Evolutionary conservation across 2,113 vertebrate genomes (phyloP).

Genomic region (Chrysemys picta): DNA sequence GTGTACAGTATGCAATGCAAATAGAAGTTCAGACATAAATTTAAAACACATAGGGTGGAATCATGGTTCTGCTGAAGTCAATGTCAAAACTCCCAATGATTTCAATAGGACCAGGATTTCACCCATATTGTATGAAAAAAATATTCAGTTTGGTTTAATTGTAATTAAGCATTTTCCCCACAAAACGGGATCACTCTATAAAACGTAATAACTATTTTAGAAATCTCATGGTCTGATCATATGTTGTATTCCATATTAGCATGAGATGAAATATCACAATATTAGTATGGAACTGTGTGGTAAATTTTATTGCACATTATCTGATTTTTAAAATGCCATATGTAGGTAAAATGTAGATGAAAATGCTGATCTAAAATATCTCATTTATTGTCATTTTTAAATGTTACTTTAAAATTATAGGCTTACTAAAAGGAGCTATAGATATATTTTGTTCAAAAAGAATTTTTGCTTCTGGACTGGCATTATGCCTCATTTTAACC

Average conservation of each 20-base stretch:
- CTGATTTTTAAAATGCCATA: neutral
- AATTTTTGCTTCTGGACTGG: accelerated
- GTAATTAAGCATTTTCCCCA: accelerated
- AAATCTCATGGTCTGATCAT: neutral
- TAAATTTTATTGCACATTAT: no score
- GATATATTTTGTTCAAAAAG: neutral
- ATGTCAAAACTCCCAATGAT: neutral
- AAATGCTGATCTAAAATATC: neutral
- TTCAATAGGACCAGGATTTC: neutral
- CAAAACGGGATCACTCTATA: neutral
- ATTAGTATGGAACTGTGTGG: no score
- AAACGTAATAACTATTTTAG: neutral
- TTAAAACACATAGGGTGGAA: neutral
- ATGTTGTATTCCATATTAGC: no score
- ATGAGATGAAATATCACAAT: no score
- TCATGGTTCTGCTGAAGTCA: neutral
- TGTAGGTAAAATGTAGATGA: neutral
- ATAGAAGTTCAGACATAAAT: neutral
- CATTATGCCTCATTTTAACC: neutral
- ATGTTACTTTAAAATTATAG: neutral
- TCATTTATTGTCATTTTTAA: neutral
- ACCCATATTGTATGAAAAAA: neutral
- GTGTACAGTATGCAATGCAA: accelerated
- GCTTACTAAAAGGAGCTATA: neutral
- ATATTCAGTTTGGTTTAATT: accelerated